Conservation (phyloP, 92 coral and sea anemone species). For the Epizoanthus fatuus region DNA sequence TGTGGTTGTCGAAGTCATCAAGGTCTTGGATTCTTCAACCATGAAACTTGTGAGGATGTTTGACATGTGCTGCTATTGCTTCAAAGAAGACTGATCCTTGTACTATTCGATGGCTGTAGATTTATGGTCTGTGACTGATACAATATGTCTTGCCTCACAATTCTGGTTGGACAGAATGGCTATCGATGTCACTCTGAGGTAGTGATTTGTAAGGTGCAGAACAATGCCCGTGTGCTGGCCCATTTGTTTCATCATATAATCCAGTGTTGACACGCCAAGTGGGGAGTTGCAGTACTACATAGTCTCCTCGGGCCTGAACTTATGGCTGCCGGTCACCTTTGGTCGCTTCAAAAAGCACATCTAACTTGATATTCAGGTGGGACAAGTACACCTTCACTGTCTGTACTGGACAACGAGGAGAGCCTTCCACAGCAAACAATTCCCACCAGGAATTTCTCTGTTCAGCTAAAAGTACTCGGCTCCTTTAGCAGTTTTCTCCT, state of each 20-base stretch:
- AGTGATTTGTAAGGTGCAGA: conserved; percentile 55
- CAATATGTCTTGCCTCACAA: conserved; percentile 30
- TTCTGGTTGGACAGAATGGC: conserved; percentile 29
- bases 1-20: too few species aligned
- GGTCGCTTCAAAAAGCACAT: conserved; percentile 49
- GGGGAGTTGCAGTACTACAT: conserved; percentile 51
- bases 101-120: neutral
- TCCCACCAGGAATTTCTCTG: conserved; percentile 53
- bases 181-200: conserved; percentile 52
- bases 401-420: conserved; percentile 56
- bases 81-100: neutral
- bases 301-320: conserved; percentile 55
- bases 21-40: neutral
- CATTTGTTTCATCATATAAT: conserved; percentile 17
- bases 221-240: conserved; percentile 26
- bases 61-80: too few species aligned
- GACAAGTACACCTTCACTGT: conserved; percentile 42
- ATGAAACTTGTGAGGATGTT: too few species aligned
- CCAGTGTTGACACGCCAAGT: conserved; percentile 38
- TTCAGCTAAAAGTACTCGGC: conserved; percentile 53
- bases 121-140: conserved; percentile 49
- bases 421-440: conserved; percentile 54
- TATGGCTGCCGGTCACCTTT: conserved; percentile 38
- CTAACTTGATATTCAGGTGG: conserved; percentile 46
- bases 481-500: conserved; percentile 54